Conservation (phyloP, 2,888 invertebrate genomes). For the Ommatoiulus sabulosus region DNA sequence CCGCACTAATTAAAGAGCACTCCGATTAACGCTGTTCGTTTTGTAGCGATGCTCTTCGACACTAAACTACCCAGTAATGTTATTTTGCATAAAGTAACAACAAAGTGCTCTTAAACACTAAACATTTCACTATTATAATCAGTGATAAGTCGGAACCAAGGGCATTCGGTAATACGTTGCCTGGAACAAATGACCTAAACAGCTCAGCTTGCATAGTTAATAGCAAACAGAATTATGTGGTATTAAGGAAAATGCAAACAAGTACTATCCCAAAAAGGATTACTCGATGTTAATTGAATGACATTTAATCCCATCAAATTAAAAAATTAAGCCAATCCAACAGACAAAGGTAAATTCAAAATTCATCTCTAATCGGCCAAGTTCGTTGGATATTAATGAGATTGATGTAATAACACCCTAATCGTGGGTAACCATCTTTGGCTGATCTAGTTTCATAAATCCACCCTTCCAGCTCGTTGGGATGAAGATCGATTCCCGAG, state of each 20-base stretch:
- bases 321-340: neutral
- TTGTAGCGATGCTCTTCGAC: too few species aligned
- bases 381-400: neutral
- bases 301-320: neutral
- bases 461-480: neutral
- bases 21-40: neutral
- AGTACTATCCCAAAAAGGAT: neutral
- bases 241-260: neutral
- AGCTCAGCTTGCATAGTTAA: neutral
- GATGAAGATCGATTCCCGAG: neutral
- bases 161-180: neutral
- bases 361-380: neutral
- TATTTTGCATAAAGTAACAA: neutral
- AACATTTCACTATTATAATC: neutral
- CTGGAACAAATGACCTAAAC: neutral
- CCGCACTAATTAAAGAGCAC: neutral
- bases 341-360: neutral
- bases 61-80: neutral
- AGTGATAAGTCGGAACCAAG: neutral
- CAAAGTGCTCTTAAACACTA: neutral
- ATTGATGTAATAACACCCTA: neutral
- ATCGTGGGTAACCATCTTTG: neutral
- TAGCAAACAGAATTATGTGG: neutral
- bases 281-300: neutral
- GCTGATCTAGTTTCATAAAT: neutral